Base-by-base conservation (phyloP, 2,888 invertebrate genomes). In the Miltochrista miniata region DNA sequence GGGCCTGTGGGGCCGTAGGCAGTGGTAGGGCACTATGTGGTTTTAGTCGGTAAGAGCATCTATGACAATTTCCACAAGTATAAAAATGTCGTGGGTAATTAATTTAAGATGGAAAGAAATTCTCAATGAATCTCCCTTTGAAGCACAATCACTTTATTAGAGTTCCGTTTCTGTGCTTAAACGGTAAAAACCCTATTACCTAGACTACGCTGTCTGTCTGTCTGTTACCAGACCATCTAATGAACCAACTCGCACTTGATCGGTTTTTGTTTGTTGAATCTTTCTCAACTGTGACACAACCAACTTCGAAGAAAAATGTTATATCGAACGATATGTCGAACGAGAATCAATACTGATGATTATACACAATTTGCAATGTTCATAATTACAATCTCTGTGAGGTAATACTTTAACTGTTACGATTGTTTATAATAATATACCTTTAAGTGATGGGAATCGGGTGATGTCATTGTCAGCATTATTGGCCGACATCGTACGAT, bases 401-500 rank as follows among this genome's bases (percentile, higher is more conserved):
- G 14, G 41, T 41, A 36, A 46, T 15, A 34, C 15, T 37, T 42
- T 29, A 29, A 36, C 24, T 42, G 35, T 14, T 30, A 36, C 18
- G n/a, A 11, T 11, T 43, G 12, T 43, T 37, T 24, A 38, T 15
- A n/a, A n/a, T n/a, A n/a, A n/a, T n/a, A n/a, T n/a, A n/a, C n/a
- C n/a, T n/a, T n/a, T n/a, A 13, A 7, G 33, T 12, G 10, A n/a
- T 13, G 51, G 56, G 58, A 56, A 53, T 54, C 39, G 9, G 12
- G 14, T 51, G 44, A 4, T 18, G 30, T 14, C 14, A 10, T 13
- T 13, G 35, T 43, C 34, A 36, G 40, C 42, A 24, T 12, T 43
- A 35, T 42, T 35, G 18, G 9, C 53, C 42, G 43, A 42, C 35
- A 68, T 69, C 68, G 45, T 65, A 64, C 64, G 62, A 65, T 64